phyloP scores from a whole-genome alignment of 2,113 vertebrate genomes.

The Pterocles gutturalis region DNA sequence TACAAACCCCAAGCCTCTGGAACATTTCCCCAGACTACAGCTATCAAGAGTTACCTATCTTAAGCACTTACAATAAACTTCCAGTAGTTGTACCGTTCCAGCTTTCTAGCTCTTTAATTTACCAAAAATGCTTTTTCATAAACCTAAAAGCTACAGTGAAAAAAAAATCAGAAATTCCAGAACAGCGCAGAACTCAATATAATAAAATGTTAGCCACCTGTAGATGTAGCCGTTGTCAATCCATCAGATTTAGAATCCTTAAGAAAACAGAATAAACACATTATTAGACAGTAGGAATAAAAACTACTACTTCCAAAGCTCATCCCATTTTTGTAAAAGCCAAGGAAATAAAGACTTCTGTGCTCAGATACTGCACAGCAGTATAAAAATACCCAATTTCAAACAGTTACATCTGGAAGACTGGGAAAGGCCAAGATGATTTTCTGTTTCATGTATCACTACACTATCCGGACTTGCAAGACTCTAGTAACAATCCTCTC shows the following conservation, averaged over 20 bases:
- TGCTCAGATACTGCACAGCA: not conserved
- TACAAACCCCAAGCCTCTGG: not conserved
- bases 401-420: not conserved
- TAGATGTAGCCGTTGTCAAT: conserved; percentile 77
- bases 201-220: conserved; percentile 81
- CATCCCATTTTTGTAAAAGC: not conserved
- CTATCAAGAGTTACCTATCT: not conserved
- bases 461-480: not conserved
- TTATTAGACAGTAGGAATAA: conserved; percentile 27
- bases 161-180: not conserved
- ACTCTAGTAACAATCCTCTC: not conserved
- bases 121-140: not conserved
- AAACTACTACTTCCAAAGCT: not conserved
- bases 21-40: not conserved
- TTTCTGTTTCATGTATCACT: not conserved
- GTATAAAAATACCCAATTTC: not conserved
- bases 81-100: not conserved
- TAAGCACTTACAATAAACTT: not conserved
- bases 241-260: conserved; percentile 85
- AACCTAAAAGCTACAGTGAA: not conserved
- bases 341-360: not conserved
- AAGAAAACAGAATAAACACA: conserved; percentile 50
- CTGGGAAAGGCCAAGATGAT: not conserved
- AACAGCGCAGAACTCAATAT: not conserved
- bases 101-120: not conserved